These are phyloP conservation scores for Euspilapteryx auroguttella DNA, from an alignment of 2,888 invertebrate genomes.

Conservation along the genomic window DNA sequence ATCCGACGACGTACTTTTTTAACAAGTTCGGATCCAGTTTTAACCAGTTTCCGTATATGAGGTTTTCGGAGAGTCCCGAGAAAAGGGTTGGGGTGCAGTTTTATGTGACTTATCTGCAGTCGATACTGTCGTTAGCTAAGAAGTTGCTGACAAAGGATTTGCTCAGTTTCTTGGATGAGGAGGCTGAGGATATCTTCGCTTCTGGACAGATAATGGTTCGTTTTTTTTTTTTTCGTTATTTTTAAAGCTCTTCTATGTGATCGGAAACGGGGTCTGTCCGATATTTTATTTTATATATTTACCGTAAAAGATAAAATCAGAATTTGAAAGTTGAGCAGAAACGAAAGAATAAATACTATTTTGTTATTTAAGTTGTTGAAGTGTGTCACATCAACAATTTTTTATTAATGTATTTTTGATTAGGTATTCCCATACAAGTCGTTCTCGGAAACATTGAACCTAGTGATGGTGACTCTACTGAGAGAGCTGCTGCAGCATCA, in stretches of 20 bases:
- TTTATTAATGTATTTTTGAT: no score
- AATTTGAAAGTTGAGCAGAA: no score
- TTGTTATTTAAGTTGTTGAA: no score
- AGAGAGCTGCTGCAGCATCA: conserved; percentile 90
- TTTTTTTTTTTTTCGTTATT: not conserved
- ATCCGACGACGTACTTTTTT: conserved; percentile 86
- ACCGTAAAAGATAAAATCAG: no score
- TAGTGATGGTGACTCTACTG: conserved; percentile 90
- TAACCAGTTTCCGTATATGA: conserved; percentile 84
- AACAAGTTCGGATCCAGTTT: conserved; percentile 92
- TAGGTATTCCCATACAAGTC: conserved; percentile 90
- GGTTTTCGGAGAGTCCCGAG: conserved; percentile 73
- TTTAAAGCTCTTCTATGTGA: no score
- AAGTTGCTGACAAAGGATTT: conserved; percentile 84
- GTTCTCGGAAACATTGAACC: conserved; percentile 91
- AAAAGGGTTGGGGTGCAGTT: conserved; percentile 69
- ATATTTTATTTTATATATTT: no score
- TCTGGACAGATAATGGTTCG: conserved; percentile 66
- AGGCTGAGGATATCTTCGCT: conserved; percentile 77
- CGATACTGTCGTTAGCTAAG: conserved; percentile 79
- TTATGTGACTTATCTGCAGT: conserved; percentile 77
- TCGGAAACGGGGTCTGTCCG: no score
- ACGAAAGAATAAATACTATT: no score
- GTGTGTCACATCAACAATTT: no score
- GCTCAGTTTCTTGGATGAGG: conserved; percentile 78